Conservation (phyloP, 2,113 vertebrate species). For the Pithys albifrons region DNA sequence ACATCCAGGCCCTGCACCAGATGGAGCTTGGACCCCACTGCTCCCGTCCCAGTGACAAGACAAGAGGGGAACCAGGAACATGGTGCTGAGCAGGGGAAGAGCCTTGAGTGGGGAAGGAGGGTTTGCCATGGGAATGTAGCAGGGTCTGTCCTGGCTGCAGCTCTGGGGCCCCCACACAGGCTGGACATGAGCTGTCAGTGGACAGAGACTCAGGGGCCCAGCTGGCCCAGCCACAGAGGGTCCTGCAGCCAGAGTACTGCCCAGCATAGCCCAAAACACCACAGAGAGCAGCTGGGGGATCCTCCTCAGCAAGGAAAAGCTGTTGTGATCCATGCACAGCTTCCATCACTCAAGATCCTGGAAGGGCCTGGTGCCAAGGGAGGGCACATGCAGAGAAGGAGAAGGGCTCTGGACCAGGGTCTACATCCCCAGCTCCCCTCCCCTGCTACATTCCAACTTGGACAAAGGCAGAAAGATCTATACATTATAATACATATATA, state of each 20-base stretch:
- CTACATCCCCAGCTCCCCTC: background rate
- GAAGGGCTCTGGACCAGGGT: background rate
- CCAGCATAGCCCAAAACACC: accelerated
- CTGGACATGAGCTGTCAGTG: accelerated
- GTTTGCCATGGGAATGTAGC: accelerated
- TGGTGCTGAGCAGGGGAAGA: background rate
- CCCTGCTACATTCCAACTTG: background rate
- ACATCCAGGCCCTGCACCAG: accelerated
- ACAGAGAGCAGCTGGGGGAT: background rate
- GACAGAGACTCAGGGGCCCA: background rate
- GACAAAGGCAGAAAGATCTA: slow-evolving; percentile 40
- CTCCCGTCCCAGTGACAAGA: background rate
- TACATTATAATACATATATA: slow-evolving; percentile 62
- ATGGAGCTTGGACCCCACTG: accelerated
- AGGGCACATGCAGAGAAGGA: background rate
- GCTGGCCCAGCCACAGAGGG: background rate
- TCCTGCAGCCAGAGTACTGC: background rate
- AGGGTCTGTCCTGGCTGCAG: background rate
- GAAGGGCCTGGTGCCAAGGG: background rate
- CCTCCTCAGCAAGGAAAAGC: background rate
- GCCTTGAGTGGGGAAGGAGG: background rate
- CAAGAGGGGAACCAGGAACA: background rate
- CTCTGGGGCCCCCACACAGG: background rate
- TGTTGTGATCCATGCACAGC: background rate
- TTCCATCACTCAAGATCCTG: background rate